Evolutionary conservation across 2,888 invertebrate genomes (phyloP).

Genomic region (Ashinkailepas kermadecensis): DNA sequence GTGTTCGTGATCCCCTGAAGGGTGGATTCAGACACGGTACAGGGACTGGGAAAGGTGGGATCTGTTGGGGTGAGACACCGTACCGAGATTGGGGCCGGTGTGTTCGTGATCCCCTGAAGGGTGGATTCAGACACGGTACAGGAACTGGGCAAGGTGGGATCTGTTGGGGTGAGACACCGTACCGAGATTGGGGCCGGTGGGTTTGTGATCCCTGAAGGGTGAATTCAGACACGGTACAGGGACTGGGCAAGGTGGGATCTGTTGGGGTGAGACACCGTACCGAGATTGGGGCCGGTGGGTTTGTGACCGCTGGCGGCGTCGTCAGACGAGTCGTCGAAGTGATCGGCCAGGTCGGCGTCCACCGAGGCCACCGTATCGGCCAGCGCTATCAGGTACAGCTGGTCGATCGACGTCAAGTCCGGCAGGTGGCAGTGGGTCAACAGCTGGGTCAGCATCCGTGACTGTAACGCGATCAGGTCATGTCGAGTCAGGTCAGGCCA

Average conservation of each 20-base stretch:
- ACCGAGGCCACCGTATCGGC: slow-evolving; percentile 96
- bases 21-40: too few species aligned
- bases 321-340: slow-evolving; percentile 62
- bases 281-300: slow-evolving; percentile 47
- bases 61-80: too few species aligned
- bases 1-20: background rate
- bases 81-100: background rate
- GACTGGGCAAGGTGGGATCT: too few species aligned
- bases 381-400: slow-evolving; percentile 97
- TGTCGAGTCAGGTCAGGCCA: too few species aligned
- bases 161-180: too few species aligned
- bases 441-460: slow-evolving; percentile 73
- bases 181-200: background rate
- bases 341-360: slow-evolving; percentile 46
- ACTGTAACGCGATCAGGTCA: slow-evolving; percentile 40
- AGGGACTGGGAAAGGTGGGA: too few species aligned
- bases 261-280: slow-evolving; percentile 36
- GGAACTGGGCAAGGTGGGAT: too few species aligned
- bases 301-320: slow-evolving; percentile 61
- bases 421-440: slow-evolving; percentile 92
- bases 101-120: too few species aligned
- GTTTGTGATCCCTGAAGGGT: too few species aligned
- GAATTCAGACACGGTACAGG: background rate
- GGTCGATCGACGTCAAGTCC: slow-evolving; percentile 90
- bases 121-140: background rate